Base-by-base conservation (phyloP, 2,113 vertebrate genomes). In the Cinclus mexicanus region DNA sequence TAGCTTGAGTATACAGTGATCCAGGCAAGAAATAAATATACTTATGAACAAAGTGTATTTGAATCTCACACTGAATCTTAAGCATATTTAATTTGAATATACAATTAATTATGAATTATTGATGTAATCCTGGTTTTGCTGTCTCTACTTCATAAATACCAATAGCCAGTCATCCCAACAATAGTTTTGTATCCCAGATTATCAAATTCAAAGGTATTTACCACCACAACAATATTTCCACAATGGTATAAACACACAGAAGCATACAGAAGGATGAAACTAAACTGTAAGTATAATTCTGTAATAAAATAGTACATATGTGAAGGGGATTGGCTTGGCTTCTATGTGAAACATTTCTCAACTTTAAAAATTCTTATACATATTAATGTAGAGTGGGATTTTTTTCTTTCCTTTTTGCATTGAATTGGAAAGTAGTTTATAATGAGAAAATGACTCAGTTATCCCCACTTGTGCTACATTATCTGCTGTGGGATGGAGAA, bases 371-470 rank as follows among this genome's bases (percentile, higher is more conserved):
- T 65, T 92, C 82, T 90, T 91, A 94, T 90, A 69, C 87, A 94
- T 95, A 94, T 96, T 92, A 93, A 96, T 94, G 47, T 47, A 74
- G 46, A 12, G 6, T 56, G 61, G 1, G 12, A 0, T 4, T 25
- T 29, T 35, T 33, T 26, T 47, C n/a, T 8, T 13, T 7, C 3
- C 15, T 87, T 89, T 82, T 72, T 71, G 31, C 70, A 83, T 77
- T 97, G 95, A 97, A 95, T 96, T 95, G 79, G 93, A 97, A 95
- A 95, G 59, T 74, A 94, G 94, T 91, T 94, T 96, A 95, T 95
- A 95, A 94, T 70, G 91, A 97, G 93, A 80, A 95, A 96, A 95
- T 94, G 87, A 94, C 93, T 96, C 93, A 79, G 91, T 95, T 95
- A 93, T 94, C 56, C 77, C 70, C 77, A 84, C 39, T 95, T 93